Evolutionary conservation across 2,113 vertebrate species (phyloP).

Genomic region (Sylvietta virens): DNA sequence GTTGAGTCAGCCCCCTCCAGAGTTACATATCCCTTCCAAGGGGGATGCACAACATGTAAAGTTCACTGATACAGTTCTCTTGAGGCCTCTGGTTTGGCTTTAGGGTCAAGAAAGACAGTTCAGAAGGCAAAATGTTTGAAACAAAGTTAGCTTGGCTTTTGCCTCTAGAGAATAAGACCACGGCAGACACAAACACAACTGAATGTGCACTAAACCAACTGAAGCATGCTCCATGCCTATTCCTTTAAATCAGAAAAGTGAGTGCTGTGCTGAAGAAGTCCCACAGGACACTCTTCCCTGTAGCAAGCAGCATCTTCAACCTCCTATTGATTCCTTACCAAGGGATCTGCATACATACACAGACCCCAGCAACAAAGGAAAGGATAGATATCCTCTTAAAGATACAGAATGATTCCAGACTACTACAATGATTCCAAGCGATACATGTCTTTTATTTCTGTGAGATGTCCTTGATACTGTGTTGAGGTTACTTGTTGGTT

Average conservation of each 20-base stretch:
- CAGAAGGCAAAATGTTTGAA: background rate
- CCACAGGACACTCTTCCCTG: background rate
- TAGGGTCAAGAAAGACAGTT: background rate
- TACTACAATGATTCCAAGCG: background rate
- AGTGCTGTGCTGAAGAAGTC: background rate
- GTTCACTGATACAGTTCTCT: slow-evolving; percentile 1
- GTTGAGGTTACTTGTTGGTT: background rate
- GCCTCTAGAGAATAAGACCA: background rate
- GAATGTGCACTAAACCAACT: background rate
- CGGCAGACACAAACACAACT: background rate
- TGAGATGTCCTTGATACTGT: background rate
- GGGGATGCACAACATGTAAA: background rate
- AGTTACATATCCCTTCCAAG: background rate
- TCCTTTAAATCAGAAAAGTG: background rate
- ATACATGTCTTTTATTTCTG: background rate
- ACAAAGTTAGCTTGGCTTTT: background rate
- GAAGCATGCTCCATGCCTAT: background rate
- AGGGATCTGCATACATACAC: background rate
- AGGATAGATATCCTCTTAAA: background rate
- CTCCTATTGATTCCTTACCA: slow-evolving; percentile 1
- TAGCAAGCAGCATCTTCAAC: background rate
- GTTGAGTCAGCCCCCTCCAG: background rate
- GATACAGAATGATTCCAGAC: background rate
- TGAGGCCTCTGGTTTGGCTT: background rate
- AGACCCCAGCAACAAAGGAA: background rate